Conservation (phyloP, 2,888 invertebrate species). For the Oligia latruncula region DNA sequence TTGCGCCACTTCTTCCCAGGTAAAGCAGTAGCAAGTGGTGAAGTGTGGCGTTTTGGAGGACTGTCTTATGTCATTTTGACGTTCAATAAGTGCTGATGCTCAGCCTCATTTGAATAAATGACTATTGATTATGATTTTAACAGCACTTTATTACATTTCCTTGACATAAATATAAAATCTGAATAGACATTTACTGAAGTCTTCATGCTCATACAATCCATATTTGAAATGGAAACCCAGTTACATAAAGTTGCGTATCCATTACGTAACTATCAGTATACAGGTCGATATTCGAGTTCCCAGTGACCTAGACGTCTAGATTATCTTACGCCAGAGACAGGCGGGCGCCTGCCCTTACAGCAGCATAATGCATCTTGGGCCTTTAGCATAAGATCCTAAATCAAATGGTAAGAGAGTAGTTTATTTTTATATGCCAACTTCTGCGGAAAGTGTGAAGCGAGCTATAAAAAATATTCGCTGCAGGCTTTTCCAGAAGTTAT, state of each 20-base stretch:
- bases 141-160: not conserved
- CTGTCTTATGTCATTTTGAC: not conserved
- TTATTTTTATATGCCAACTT: conserved; percentile 51
- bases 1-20: not conserved
- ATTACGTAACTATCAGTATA: conserved; percentile 64
- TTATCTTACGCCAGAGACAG: conserved; percentile 69
- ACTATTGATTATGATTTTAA: not conserved
- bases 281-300: conserved; percentile 73
- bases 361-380: conserved; percentile 17
- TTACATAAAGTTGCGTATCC: conserved; percentile 54
- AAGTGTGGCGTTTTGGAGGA: not conserved
- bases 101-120: not conserved
- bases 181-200: not conserved
- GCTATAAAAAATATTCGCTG: conserved; percentile 20
- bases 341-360: conserved; percentile 59
- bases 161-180: not conserved
- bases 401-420: not conserved
- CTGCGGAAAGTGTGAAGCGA: conserved; percentile 25
- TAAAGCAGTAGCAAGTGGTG: not conserved
- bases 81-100: not conserved
- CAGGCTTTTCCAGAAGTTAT: conserved; percentile 11
- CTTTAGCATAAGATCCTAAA: not conserved
- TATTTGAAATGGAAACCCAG: conserved; percentile 34
- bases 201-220: not conserved
- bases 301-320: conserved; percentile 75